A percentile compares a stretch with the other conserved stretches of the same genome.
Evolutionary conservation across 1,140 invertebrate species (phyloP).

Genomic region (Drosophila yakuba): DNA sequence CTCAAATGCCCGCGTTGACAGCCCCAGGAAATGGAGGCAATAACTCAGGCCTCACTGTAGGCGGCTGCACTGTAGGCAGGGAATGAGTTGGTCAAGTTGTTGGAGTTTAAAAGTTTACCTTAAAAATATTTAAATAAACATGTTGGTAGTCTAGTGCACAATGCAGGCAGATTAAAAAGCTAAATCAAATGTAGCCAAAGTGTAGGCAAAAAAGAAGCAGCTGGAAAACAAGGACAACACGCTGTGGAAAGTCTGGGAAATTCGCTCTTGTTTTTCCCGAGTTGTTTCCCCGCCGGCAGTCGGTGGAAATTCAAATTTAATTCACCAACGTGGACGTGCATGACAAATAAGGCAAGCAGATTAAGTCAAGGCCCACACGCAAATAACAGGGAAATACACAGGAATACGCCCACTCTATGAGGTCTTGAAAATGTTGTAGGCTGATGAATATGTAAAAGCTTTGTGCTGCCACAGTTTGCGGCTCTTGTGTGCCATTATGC

Average conservation of each 20-base stretch:
- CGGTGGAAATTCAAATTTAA: constrained; percentile 67
- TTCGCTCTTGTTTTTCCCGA: constrained; percentile 9
- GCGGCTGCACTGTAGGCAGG: not conserved
- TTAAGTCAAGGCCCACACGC: constrained; percentile 19
- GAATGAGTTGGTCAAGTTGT: not conserved
- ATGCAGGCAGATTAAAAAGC: constrained; percentile 48
- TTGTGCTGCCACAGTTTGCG: constrained; percentile 9
- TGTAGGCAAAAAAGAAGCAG: not conserved
- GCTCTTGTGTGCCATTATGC: constrained; percentile 26
- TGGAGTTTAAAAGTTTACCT: too few species aligned
- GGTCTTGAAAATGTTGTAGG: constrained; percentile 19
- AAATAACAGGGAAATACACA: not conserved
- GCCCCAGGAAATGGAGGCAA: constrained; percentile 17
- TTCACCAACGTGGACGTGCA: constrained; percentile 45
- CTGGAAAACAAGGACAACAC: constrained; percentile 7
- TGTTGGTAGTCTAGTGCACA: not conserved
- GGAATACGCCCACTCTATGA: constrained; percentile 10
- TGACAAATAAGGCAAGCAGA: constrained; percentile 53
- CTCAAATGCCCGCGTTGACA: constrained; percentile 40
- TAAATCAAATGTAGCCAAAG: constrained; percentile 56
- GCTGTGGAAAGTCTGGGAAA: constrained; percentile 29
- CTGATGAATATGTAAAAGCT: constrained; percentile 52
- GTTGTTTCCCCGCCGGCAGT: constrained; percentile 45
- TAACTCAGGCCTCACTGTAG: constrained; percentile 16
- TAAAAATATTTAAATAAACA: too few species aligned